These are phyloP conservation scores for Sus cebifrons DNA, from an alignment of 2,797 vertebrate species.

Conservation along the genomic window DNA sequence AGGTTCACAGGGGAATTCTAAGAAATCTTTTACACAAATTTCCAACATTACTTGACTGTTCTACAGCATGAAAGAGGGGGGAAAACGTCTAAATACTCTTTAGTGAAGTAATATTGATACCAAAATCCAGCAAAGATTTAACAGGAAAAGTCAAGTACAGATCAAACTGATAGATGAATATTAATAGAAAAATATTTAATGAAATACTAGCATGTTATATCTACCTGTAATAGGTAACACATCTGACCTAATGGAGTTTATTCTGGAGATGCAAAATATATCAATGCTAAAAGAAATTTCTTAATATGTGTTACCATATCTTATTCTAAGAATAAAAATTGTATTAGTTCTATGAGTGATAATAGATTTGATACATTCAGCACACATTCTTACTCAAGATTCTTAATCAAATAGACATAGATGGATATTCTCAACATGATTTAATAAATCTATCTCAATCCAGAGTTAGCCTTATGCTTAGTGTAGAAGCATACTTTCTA, in stretches of 20 bases:
- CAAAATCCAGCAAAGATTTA: conserved; percentile 37
- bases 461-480: not conserved
- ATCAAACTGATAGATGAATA: not conserved
- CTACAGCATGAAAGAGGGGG: not conserved
- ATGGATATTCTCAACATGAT: not conserved
- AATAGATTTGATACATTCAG: conserved; percentile 11
- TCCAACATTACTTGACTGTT: not conserved
- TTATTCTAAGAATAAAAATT: conserved; percentile 37
- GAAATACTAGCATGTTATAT: conserved; percentile 42
- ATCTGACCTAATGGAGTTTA: not conserved
- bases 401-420: conserved; percentile 11
- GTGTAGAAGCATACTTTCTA: not conserved
- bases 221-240: not conserved
- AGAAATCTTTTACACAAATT: not conserved
- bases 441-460: conserved; percentile 31
- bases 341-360: not conserved
- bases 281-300: not conserved
- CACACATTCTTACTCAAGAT: conserved; percentile 3
- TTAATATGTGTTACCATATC: not conserved
- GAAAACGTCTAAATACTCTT: not conserved
- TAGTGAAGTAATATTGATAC: not conserved
- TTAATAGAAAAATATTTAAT: conserved; percentile 13
- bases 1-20: not conserved
- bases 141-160: conserved; percentile 6
- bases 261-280: not conserved